phyloP scores from a whole-genome alignment of 2,113 vertebrate species.

The Aptenodytes patagonicus region DNA sequence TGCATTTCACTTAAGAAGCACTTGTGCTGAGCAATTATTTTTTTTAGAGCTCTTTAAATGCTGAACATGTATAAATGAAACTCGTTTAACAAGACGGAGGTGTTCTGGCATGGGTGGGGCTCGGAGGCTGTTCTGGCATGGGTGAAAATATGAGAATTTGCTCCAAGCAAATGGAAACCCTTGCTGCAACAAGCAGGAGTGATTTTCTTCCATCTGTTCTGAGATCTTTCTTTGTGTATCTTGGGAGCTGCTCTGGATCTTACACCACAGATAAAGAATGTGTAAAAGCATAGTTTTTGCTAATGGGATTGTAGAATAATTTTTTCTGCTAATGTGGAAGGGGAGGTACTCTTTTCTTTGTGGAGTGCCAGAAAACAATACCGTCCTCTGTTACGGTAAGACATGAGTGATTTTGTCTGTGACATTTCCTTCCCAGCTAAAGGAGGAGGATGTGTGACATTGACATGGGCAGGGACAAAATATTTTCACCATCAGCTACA shows the following conservation, averaged over 20 bases:
- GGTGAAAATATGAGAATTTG: not conserved
- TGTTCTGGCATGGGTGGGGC: slow-evolving; percentile 3
- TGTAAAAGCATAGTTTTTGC: not conserved
- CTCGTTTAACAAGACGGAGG: slow-evolving; percentile 12
- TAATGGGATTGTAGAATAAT: not conserved
- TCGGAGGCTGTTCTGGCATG: not conserved
- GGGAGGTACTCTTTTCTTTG: not conserved
- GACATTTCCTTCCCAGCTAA: not conserved
- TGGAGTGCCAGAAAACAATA: not conserved
- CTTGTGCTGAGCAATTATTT: not conserved
- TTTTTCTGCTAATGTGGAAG: not conserved
- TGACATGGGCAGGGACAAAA: not conserved
- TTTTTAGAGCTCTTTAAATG: not conserved
- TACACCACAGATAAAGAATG: not conserved
- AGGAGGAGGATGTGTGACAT: not conserved
- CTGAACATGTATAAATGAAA: slow-evolving; percentile 17
- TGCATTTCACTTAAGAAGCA: not conserved
- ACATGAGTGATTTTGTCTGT: not conserved
- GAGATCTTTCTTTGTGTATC: not conserved
- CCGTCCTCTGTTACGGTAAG: not conserved
- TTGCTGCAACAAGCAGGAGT: slow-evolving; percentile 39
- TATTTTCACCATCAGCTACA: not conserved
- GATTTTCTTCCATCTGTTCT: not conserved
- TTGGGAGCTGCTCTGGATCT: not conserved
- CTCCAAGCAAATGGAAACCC: slow-evolving; percentile 23